Evolutionary conservation across 1,140 invertebrate genomes (phyloP).

Genomic region (Pseudomyrmex pallidus): DNA sequence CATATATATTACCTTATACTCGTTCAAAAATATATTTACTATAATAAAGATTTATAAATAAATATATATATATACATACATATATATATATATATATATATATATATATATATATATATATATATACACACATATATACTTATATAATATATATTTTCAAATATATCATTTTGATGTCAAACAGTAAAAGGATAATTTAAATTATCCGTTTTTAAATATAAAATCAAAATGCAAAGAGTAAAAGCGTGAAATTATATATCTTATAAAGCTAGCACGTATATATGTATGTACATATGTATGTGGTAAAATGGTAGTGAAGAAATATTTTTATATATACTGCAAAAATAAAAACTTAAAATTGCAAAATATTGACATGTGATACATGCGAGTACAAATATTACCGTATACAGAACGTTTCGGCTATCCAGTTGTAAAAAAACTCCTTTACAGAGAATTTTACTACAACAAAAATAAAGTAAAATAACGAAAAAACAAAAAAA

Average conservation of each 20-base stretch:
- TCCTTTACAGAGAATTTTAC: background rate
- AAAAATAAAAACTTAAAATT: constrained; percentile 55
- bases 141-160: background rate
- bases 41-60: background rate
- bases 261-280: background rate
- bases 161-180: background rate
- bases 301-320: no score
- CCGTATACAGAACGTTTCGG: background rate
- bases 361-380: constrained; percentile 40
- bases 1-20: background rate
- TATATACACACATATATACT: no score
- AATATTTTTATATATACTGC: background rate
- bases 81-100: no score
- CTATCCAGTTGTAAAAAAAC: constrained; percentile 16
- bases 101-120: background rate
- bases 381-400: constrained; percentile 24
- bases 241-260: constrained; percentile 35
- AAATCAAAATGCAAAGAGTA: background rate
- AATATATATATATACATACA: background rate
- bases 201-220: constrained; percentile 25
- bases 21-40: background rate
- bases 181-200: constrained; percentile 25
- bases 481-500: background rate
- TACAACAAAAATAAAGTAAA: background rate
- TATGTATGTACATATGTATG: background rate